phyloP scores from a whole-genome alignment of 1,140 invertebrate species.

The Drosophila kikkawai region DNA sequence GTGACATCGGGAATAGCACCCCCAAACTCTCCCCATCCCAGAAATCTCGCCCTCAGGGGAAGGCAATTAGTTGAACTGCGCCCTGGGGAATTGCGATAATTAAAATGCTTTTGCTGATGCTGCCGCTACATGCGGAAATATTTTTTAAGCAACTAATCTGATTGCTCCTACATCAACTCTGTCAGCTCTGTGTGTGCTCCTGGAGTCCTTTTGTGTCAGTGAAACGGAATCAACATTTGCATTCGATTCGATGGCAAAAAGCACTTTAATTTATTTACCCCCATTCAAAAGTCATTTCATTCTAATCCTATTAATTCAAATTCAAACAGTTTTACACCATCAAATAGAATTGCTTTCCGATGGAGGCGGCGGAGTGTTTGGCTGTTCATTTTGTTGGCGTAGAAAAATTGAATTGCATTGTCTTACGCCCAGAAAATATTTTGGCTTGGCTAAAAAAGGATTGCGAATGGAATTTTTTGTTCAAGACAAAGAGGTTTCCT shows the following conservation, averaged over 20 bases:
- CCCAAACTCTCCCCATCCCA: background rate
- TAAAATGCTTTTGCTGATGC: conserved; percentile 63
- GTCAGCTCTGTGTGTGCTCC: conserved; percentile 18
- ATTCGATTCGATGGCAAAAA: conserved; percentile 80
- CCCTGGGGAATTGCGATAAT: conserved; percentile 79
- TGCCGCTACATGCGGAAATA: conserved; percentile 75
- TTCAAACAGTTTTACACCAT: conserved; percentile 54
- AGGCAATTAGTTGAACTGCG: conserved; percentile 78
- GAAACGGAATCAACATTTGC: conserved; percentile 73
- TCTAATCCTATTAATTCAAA: conserved; percentile 80
- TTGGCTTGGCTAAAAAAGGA: conserved; percentile 52
- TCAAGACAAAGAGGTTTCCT: conserved; percentile 24
- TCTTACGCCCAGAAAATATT: conserved; percentile 71
- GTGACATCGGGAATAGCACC: conserved; percentile 48
- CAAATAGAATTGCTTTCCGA: conserved; percentile 54
- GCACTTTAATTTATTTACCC: conserved; percentile 80
- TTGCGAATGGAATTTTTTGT: conserved; percentile 36
- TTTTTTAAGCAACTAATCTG: conserved; percentile 80
- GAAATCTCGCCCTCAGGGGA: conserved; percentile 27
- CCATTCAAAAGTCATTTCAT: conserved; percentile 63
- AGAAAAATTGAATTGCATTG: conserved; percentile 67
- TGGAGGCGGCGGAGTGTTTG: conserved; percentile 1
- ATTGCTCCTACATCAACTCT: conserved; percentile 77
- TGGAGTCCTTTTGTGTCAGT: conserved; percentile 18
- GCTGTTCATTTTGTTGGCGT: conserved; percentile 68